phyloP scores from a whole-genome alignment of 2,888 invertebrate genomes.

The Leucozona laternaria region DNA sequence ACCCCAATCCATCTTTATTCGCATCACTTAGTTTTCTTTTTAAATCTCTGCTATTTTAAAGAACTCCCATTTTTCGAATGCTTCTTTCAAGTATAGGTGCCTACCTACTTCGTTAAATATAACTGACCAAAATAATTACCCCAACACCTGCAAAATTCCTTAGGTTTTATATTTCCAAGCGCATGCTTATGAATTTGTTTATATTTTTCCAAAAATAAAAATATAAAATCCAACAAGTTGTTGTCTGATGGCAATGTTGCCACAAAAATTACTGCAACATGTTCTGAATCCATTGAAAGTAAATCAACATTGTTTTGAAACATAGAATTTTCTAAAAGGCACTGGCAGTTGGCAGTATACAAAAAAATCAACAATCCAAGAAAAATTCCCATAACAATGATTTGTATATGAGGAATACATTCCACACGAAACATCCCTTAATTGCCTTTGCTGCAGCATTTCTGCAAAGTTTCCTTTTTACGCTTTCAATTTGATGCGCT shows the following conservation, averaged over 20 bases:
- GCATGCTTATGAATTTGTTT: slow-evolving; percentile 37
- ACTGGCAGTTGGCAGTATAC: too few species aligned
- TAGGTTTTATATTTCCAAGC: background rate
- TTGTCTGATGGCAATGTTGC: background rate
- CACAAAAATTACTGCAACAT: background rate
- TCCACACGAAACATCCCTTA: slow-evolving; percentile 54
- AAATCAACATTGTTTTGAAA: too few species aligned
- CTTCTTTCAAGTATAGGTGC: too few species aligned
- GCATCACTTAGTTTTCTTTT: too few species aligned
- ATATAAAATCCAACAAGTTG: slow-evolving; percentile 51
- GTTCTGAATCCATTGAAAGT: too few species aligned
- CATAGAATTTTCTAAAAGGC: too few species aligned
- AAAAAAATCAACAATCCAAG: too few species aligned
- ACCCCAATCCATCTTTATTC: too few species aligned
- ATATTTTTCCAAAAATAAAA: background rate
- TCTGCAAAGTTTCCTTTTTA: slow-evolving; percentile 53
- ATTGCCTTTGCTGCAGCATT: slow-evolving; percentile 29
- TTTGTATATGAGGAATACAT: slow-evolving; percentile 31
- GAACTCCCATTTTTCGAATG: too few species aligned
- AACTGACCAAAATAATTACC: background rate
- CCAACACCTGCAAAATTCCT: background rate
- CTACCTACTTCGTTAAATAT: too few species aligned
- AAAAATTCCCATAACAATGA: too few species aligned
- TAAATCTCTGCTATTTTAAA: too few species aligned
- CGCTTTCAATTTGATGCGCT: background rate